A percentile compares a stretch with the other conserved stretches of the same genome.
phyloP scores from a whole-genome alignment of 2,888 invertebrate genomes.

The Coleophora flavipennella region DNA sequence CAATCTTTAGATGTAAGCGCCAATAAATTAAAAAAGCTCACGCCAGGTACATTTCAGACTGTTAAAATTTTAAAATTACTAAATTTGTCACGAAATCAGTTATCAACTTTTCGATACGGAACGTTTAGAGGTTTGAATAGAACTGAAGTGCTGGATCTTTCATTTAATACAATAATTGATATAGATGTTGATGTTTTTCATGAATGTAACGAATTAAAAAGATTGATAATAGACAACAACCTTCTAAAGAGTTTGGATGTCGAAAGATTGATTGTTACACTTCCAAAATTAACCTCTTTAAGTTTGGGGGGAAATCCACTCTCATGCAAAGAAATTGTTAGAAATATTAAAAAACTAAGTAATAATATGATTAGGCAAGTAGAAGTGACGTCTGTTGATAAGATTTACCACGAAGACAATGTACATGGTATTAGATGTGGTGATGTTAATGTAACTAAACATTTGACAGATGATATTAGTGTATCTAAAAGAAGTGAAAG shows the following conservation, averaged over 20 bases:
- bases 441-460: constrained; percentile 17
- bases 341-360: constrained; percentile 31
- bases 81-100: constrained; percentile 44
- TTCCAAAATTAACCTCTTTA: constrained; percentile 37
- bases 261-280: constrained; percentile 32
- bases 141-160: constrained; percentile 47
- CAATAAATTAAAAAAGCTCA: constrained; percentile 37
- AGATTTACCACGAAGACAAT: constrained; percentile 57
- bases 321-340: constrained; percentile 49
- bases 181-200: constrained; percentile 53
- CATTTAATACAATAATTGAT: constrained; percentile 38
- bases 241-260: constrained; percentile 43
- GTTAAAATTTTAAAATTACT: constrained; percentile 42
- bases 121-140: constrained; percentile 47
- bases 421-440: constrained; percentile 60
- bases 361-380: constrained; percentile 25
- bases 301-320: constrained; percentile 59
- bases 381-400: constrained; percentile 50
- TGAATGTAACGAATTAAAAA: constrained; percentile 44
- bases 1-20: constrained; percentile 44
- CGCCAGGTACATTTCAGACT: constrained; percentile 48
- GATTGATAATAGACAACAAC: constrained; percentile 52
- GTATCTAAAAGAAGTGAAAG: constrained; percentile 7
- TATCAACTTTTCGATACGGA: constrained; percentile 43
- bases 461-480: not conserved